Percentiles rank a stretch among this genome's conserved stretches.
Evolutionary conservation across 2,113 vertebrate genomes (phyloP).

Genomic region (Rattus rattus): DNA sequence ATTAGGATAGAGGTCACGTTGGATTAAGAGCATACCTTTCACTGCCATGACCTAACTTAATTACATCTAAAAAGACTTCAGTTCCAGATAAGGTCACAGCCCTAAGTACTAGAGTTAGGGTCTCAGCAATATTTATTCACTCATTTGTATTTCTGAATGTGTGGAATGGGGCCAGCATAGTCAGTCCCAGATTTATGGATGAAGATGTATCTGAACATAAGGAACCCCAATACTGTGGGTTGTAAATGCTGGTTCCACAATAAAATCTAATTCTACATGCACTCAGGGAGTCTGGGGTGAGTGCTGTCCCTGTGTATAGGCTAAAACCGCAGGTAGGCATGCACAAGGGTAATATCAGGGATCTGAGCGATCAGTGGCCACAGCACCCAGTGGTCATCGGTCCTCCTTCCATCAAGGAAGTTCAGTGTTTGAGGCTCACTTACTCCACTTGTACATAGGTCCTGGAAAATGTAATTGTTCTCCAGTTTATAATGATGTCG

Average conservation of each 20-base stretch:
- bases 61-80: background rate
- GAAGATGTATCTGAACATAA: background rate
- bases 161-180: background rate
- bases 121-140: background rate
- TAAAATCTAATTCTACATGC: background rate
- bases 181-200: background rate
- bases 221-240: background rate
- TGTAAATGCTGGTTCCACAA: background rate
- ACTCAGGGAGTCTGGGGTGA: background rate
- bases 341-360: fast-evolving
- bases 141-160: background rate
- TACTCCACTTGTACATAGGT: background rate
- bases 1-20: background rate
- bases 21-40: background rate
- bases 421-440: background rate
- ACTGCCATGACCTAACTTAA: background rate
- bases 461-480: background rate
- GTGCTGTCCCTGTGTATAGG: background rate
- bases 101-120: background rate
- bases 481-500: conserved; percentile 3
- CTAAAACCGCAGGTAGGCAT: background rate
- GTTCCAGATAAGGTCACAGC: background rate
- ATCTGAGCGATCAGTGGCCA: too few species aligned
- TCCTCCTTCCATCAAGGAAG: background rate
- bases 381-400: background rate